Base-by-base conservation (phyloP, 2,888 invertebrate species). In the Synanthedon vespiformis region DNA sequence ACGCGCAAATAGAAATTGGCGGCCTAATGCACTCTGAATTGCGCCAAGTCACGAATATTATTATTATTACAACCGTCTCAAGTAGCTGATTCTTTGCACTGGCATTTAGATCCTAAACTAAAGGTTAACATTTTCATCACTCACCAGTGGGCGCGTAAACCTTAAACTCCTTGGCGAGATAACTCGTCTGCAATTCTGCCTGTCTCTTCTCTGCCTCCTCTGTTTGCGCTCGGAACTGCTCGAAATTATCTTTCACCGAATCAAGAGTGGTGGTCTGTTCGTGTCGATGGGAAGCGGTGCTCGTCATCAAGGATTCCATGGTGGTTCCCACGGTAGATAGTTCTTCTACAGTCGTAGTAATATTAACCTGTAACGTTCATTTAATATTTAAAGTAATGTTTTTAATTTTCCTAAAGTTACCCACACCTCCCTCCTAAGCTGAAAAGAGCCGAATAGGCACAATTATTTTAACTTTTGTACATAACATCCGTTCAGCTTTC, bases 101-200 rank as follows among this genome's bases (percentile, higher is more conserved):
- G n/a, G n/a, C n/a, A 10, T 34, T 34, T 34, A 34, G 34, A 34
- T 10, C 34, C 0, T 34, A 10, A 34, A 34, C 27, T 4, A 22
- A 22, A 22, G 22, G 1, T 22, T 22, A 22, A 22, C 8, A 10
- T 6, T 34, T 8, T 8, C 34, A 34, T 34, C 34, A 58, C 70
- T 68, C 10, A 88, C 88, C 88, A 11, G 78, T 76, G 2, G 88
- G 86, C 3, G 72, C 68, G 50, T 88, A 88, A 0, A 77, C 58
- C 47, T 63, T 73, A 34, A 81, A 88, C 51, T 85, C 74, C 1
- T 74, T 61, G 3, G 53, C 61, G 1, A 88, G 64, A 52, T 72
- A 81, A 6, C 61, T 61, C 0, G 52, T 62, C 60, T 86, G 82
- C 4, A 78, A 13, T 27, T 69, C 58, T 0, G 67, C 74, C 0